Percentiles rank a stretch among this genome's conserved stretches.
phyloP scores from a whole-genome alignment of 2,888 invertebrate genomes.

The Cenopis cana region DNA sequence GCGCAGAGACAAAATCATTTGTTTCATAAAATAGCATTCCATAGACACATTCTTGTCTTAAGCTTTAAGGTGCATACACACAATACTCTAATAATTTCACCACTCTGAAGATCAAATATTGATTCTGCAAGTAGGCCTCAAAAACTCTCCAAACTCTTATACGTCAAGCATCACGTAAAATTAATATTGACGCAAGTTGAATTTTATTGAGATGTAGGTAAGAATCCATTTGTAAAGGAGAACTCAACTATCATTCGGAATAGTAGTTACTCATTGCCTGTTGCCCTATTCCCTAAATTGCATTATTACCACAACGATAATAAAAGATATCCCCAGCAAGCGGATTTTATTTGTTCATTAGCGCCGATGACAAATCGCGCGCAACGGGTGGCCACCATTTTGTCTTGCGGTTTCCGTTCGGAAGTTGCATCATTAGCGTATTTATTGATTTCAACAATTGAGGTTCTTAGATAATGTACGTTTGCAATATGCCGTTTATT shows the following conservation, averaged over 20 bases:
- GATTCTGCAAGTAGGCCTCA: too few relatives aligned
- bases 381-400: constrained; percentile 77
- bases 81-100: too few relatives aligned
- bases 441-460: constrained; percentile 27
- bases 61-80: too few relatives aligned
- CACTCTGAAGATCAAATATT: too few relatives aligned
- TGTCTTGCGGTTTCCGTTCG: constrained; percentile 60
- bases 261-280: not conserved
- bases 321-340: constrained; percentile 22
- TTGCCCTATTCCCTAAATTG: constrained; percentile 4
- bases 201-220: not conserved
- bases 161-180: too few relatives aligned
- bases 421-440: constrained; percentile 60
- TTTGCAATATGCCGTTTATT: constrained; percentile 7
- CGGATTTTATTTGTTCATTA: constrained; percentile 56
- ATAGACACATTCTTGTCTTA: too few relatives aligned
- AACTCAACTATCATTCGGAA: too few relatives aligned
- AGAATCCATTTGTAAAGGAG: not conserved
- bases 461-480: constrained; percentile 17
- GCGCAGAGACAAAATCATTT: too few relatives aligned
- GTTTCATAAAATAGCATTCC: too few relatives aligned
- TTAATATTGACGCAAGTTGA: too few relatives aligned
- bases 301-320: constrained; percentile 18
- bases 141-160: not conserved
- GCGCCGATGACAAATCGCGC: constrained; percentile 66